phyloP scores from a whole-genome alignment of 2,888 invertebrate species.

The Nycteola revayana region DNA sequence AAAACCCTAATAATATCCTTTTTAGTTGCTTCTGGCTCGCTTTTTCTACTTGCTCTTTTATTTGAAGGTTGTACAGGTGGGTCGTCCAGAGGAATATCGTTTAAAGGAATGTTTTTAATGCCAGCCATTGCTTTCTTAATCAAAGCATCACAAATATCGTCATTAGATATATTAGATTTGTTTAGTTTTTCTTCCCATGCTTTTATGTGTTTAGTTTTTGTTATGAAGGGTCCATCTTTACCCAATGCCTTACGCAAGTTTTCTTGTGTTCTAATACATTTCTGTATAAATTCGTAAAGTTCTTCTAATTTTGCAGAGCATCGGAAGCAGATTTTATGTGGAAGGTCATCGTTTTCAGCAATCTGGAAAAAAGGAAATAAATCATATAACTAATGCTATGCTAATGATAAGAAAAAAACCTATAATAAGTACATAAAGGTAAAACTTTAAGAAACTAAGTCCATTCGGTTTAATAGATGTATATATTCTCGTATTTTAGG shows the following conservation, averaged over 20 bases:
- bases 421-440: too few species aligned
- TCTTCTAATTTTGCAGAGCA: constrained; percentile 78
- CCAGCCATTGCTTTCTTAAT: constrained; percentile 74
- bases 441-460: too few species aligned
- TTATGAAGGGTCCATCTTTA: constrained; percentile 39
- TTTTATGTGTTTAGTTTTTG: constrained; percentile 55
- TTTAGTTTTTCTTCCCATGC: constrained; percentile 69
- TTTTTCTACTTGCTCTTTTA: constrained; percentile 28
- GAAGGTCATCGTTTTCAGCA: constrained; percentile 71
- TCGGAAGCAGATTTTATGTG: constrained; percentile 77
- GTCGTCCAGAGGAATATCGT: constrained; percentile 3
- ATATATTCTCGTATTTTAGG: too few species aligned
- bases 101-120: constrained; percentile 52
- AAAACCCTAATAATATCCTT: constrained; percentile 12
- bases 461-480: too few species aligned
- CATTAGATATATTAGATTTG: constrained; percentile 69
- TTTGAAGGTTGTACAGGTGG: constrained; percentile 14
- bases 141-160: constrained; percentile 72
- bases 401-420: too few species aligned
- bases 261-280: constrained; percentile 68
- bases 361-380: constrained; percentile 55
- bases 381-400: too few species aligned
- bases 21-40: constrained; percentile 16
- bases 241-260: constrained; percentile 53
- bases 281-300: constrained; percentile 71